Percentiles rank a stretch among this genome's conserved stretches.
Conservation (phyloP, 2,888 invertebrate genomes). For the Euphydryas editha region DNA sequence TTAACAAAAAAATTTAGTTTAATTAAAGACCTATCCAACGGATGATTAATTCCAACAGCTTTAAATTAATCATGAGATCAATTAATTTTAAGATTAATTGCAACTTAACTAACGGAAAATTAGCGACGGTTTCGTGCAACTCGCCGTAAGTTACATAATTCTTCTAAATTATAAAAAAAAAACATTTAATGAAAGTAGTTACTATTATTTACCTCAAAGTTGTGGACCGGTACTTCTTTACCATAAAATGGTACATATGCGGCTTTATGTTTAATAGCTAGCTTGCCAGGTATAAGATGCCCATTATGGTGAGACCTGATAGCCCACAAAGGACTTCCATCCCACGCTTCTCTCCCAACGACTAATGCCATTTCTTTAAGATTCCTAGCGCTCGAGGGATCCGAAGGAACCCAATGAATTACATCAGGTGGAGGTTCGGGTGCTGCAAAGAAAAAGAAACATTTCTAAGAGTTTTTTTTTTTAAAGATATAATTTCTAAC, state of each 20-base stretch:
- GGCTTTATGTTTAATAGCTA: slow-evolving; percentile 65
- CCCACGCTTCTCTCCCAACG: slow-evolving; percentile 75
- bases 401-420: slow-evolving; percentile 66
- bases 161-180: too few relatives aligned
- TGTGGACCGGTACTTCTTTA: slow-evolving; percentile 71
- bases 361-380: slow-evolving; percentile 62
- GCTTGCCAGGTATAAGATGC: slow-evolving; percentile 72
- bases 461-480: background rate
- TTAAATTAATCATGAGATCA: too few relatives aligned
- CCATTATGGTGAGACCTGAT: slow-evolving; percentile 73
- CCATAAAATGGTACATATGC: slow-evolving; percentile 70
- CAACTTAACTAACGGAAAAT: too few relatives aligned
- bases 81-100: too few relatives aligned
- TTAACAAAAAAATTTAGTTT: too few relatives aligned
- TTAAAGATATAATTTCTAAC: too few relatives aligned
- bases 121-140: too few relatives aligned
- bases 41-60: too few relatives aligned
- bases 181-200: background rate
- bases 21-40: too few relatives aligned
- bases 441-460: slow-evolving; percentile 33
- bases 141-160: too few relatives aligned
- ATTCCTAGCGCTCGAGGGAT: slow-evolving; percentile 53
- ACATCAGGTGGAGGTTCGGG: slow-evolving; percentile 34
- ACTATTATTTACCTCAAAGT: slow-evolving; percentile 65
- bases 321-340: slow-evolving; percentile 72